phyloP scores from a whole-genome alignment of 2,113 vertebrate genomes.

The Pollimyrus isidori region DNA sequence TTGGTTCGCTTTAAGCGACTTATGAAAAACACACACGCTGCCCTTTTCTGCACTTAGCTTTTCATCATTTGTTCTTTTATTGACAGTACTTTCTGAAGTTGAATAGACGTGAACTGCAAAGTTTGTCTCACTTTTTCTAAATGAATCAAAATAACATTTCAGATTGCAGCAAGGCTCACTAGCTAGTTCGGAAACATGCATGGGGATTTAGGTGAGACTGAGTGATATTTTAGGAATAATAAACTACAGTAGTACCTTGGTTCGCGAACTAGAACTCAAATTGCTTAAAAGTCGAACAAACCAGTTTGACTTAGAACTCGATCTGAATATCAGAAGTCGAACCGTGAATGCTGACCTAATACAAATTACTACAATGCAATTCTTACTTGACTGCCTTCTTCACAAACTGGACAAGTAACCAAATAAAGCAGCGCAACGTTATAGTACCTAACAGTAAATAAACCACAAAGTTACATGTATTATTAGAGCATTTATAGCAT shows the following conservation, averaged over 20 bases:
- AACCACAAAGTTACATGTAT: no score
- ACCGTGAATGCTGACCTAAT: no score
- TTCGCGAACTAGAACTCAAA: no score
- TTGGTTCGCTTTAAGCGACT: neutral
- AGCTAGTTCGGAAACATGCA: neutral
- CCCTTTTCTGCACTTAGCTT: neutral
- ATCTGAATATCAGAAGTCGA: no score
- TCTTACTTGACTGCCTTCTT: no score
- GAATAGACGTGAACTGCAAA: neutral
- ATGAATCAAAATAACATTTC: neutral
- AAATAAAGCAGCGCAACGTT: no score
- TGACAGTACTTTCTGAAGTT: neutral
- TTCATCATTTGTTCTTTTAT: neutral
- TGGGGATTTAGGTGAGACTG: neutral
- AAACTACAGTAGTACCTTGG: neutral
- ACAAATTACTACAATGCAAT: no score
- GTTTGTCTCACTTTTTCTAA: neutral
- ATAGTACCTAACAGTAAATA: no score
- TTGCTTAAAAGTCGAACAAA: no score
- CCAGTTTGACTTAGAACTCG: no score
- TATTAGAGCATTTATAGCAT: no score
- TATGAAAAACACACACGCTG: neutral
- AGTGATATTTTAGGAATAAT: neutral
- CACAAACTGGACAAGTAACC: no score
- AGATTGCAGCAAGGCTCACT: neutral